These are phyloP conservation scores for Phaethornis superciliosus DNA, from an alignment of 2,113 vertebrate species.

Conservation along the genomic window DNA sequence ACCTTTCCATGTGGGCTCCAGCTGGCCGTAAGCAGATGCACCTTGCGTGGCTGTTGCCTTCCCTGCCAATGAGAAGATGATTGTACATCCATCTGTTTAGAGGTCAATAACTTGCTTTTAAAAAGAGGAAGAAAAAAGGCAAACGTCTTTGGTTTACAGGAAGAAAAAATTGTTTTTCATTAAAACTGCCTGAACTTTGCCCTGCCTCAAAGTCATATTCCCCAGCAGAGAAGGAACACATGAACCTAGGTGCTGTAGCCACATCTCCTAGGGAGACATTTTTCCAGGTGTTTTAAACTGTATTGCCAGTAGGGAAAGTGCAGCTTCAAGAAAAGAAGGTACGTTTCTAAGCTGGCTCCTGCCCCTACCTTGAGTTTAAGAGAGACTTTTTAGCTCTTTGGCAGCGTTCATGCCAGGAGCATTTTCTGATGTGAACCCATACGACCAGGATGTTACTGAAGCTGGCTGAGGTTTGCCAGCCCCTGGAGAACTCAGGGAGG, in stretches of 20 bases:
- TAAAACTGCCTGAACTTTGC: conserved; percentile 1
- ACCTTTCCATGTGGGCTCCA: conserved; percentile 77
- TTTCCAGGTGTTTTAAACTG: background rate
- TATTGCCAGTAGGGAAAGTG: background rate
- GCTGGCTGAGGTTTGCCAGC: conserved; percentile 32
- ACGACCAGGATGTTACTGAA: conserved; percentile 4
- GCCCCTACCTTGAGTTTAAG: background rate
- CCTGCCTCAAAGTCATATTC: background rate
- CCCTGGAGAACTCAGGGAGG: conserved; percentile 51
- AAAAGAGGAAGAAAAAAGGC: conserved; percentile 43
- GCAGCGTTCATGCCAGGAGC: background rate
- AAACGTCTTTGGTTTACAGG: conserved; percentile 65
- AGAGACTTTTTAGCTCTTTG: background rate
- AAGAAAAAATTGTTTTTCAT: conserved; percentile 54
- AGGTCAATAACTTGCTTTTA: conserved; percentile 52
- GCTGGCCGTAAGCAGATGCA: conserved; percentile 44
- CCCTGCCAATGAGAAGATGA: conserved; percentile 30
- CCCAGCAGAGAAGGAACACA: background rate
- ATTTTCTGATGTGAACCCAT: conserved; percentile 14
- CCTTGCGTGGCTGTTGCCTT: conserved; percentile 40
- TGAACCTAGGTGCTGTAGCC: background rate
- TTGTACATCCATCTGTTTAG: conserved; percentile 58
- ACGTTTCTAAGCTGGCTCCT: background rate
- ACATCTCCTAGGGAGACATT: background rate
- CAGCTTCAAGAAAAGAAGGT: background rate